Evolutionary conservation across 2,113 vertebrate genomes (phyloP), one percentile per base, ranked within the genome.

Genomic region (Etheostoma spectabile): DNA sequence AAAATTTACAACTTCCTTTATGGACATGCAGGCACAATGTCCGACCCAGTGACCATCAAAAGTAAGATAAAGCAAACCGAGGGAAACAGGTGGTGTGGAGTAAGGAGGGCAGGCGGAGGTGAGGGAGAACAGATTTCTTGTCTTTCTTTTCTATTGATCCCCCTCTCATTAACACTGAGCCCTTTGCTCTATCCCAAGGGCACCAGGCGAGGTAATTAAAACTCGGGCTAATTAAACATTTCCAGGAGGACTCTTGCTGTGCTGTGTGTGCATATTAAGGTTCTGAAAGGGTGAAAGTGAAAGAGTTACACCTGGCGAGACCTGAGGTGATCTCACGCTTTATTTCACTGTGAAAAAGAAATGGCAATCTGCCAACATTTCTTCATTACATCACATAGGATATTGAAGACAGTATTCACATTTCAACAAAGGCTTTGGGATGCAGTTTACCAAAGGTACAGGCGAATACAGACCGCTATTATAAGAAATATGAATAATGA

Each of bases 161-260:
- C 71, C 22, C 83, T 80, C 88, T 93, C 89, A 93, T 94, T 94
- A 94, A 90, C 90, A 84, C 73, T 16, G 65, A 86, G 91, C 74
- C 90, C 87, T 86, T 85, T 77, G 81, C 91, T 86, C 80, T 8
- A 27, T 93, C 92, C 90, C 91, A 65, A 75, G 86, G 89, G 91
- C 84, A 79, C 69, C 73, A 45, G 74, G 64, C 73, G 67, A 90
- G 82, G 86, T 94, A 91, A 95, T 95, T 94, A 94, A 94, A 89
- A 86, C 82, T 57, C 6, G 8, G 79, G 82, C 80, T 94, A 92
- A 94, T 92, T 91, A 93, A 93, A 91, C 84, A 83, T 69, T 70
- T 90, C 63, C 86, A 82, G 67, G 62, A 79, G 79, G 82, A 82
- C 72, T 79, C 16, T 52, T 45, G 69, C 11, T 38, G 18, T 67